A percentile compares a stretch with the other conserved stretches of the same genome.
phyloP scores from a whole-genome alignment of 2,888 invertebrate species.

The Chymomyza caudatula region DNA sequence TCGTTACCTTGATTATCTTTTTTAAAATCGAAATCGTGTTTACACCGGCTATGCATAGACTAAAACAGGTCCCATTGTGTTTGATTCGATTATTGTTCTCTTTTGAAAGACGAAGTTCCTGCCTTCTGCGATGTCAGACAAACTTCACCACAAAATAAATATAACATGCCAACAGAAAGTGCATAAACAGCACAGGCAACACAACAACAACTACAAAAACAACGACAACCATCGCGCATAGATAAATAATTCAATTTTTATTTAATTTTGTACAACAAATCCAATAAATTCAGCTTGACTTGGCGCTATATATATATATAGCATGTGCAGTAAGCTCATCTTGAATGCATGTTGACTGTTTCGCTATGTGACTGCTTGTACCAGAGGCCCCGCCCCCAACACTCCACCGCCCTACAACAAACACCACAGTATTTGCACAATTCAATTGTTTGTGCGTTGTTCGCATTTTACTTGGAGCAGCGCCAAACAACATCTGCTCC shows the following conservation, averaged over 20 bases:
- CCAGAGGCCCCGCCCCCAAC: not conserved
- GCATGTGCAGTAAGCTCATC: not conserved
- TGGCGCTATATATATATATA: slow-evolving; percentile 22
- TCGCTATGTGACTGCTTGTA: not conserved
- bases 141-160: not conserved
- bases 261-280: slow-evolving; percentile 71
- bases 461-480: slow-evolving; percentile 39
- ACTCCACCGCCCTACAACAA: no score
- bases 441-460: not conserved
- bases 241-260: slow-evolving; percentile 74
- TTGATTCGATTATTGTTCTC: no score
- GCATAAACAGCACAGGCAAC: not conserved
- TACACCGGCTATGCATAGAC: no score
- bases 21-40: no score
- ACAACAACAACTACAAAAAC: not conserved
- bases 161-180: not conserved
- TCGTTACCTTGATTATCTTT: no score
- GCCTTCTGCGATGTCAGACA: no score
- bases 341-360: not conserved
- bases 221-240: slow-evolving; percentile 54
- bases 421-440: not conserved
- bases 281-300: slow-evolving; percentile 66
- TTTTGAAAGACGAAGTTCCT: no score
- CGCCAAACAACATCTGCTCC: slow-evolving; percentile 36
- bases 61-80: no score